These are phyloP conservation scores for Brachyptera risi DNA, from an alignment of 2,888 invertebrate species.

Conservation along the genomic window DNA sequence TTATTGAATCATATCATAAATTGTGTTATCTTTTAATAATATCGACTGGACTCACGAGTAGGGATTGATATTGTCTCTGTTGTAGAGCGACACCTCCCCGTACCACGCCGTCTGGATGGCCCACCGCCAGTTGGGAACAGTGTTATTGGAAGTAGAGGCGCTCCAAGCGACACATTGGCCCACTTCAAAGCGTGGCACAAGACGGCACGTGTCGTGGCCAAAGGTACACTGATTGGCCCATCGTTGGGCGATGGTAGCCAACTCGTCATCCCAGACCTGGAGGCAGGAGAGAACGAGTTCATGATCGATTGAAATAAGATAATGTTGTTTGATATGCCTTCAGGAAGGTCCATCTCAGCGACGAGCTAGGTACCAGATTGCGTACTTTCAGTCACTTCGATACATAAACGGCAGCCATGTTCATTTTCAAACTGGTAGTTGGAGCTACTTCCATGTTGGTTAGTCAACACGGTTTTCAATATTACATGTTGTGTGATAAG, in stretches of 20 bases:
- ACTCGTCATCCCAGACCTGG: constrained; percentile 42
- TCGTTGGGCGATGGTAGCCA: constrained; percentile 42
- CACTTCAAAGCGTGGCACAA: constrained; percentile 32
- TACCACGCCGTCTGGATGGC: constrained; percentile 25
- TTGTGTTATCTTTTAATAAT: neutral
- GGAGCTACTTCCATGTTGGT: too few relatives aligned
- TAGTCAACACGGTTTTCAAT: too few relatives aligned
- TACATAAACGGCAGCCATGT: too few relatives aligned
- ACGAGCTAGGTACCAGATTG: too few relatives aligned
- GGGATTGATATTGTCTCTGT: neutral
- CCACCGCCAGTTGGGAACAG: neutral
- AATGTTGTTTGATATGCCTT: too few relatives aligned
- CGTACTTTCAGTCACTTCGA: too few relatives aligned
- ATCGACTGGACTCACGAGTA: constrained; percentile 33
- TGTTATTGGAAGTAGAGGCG: neutral
- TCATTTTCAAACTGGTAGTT: too few relatives aligned
- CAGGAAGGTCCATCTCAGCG: too few relatives aligned
- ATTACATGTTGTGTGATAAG: too few relatives aligned
- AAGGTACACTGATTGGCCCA: constrained; percentile 43
- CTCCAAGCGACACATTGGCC: neutral
- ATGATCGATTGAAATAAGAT: too few relatives aligned
- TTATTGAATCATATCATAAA: too few relatives aligned
- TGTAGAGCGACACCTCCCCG: constrained; percentile 25
- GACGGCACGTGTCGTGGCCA: constrained; percentile 38
- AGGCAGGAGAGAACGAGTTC: too few relatives aligned